Base-by-base conservation (phyloP, 2,888 invertebrate genomes). In the Lissonota sp. region DNA sequence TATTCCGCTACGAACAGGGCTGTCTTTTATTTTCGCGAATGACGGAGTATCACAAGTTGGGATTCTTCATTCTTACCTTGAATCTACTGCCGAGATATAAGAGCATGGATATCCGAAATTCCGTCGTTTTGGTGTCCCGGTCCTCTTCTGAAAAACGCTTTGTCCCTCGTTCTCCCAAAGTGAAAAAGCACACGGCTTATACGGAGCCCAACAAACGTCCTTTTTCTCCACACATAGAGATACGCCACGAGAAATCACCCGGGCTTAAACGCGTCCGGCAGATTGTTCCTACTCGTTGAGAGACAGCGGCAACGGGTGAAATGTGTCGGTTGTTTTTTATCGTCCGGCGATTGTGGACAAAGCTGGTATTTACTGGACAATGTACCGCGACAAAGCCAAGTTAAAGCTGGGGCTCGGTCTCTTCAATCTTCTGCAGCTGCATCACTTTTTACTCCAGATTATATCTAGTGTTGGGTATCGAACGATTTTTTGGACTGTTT, bases 1-100 rank as follows among this genome's bases (percentile, higher is more conserved):
- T 73, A 73, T 74, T 57, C 63, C 55, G 55, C 73, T 79, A 73
- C 37, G 49, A 69, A 67, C 63, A 73, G 55, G 57, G 26, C 57
- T 79, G 62, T 74, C 63, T 63, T 79, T 79, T 73, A 73, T 79
- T 73, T 79, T 79, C 42, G 67, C 63, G 73, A 69, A 79, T 79
- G 69, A 74, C 57, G 79, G 26, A 79, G 62, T 69, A 51, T 72
- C 37, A 4, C 26, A 37, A 57, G 71, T 16, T 14, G 55, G 63
- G 69, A 16, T 49, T 67, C 57, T 57, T 62, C 26, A 14, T 6
- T 58, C 42, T 60, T 40, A 16, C n/a, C 7, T 26, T 53, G 49
- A 8, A 62, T 62, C 67, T 57, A 49, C 74, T 51, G 42, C 44
- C 67, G 8, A 69, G 79, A 79, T 69, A 75, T 75, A 51, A 73